Percentiles rank a stretch among this genome's conserved stretches.
phyloP scores from a whole-genome alignment of 1,140 invertebrate species.

The Nylanderia fulva region DNA sequence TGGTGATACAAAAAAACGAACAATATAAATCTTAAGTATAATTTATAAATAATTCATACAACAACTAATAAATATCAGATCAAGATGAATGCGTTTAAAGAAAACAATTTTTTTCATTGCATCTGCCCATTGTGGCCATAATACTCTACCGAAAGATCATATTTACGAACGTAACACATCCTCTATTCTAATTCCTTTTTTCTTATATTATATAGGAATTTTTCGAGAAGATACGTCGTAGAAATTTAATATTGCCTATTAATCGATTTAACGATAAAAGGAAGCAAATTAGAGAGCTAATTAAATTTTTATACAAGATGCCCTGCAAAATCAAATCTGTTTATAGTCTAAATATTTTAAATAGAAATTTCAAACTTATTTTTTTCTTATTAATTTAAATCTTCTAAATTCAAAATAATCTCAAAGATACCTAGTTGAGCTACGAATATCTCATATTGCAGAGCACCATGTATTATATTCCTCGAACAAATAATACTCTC shows the following conservation, averaged over 20 bases:
- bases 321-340: not conserved
- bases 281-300: not conserved
- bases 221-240: not conserved
- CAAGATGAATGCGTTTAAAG: not conserved
- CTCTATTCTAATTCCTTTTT: not conserved
- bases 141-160: conserved; percentile 38
- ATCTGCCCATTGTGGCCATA: conserved; percentile 63
- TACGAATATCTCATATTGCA: not conserved
- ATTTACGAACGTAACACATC: conserved; percentile 50
- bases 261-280: not conserved
- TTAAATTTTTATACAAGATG: conserved; percentile 2
- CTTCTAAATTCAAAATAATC: not conserved
- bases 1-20: conserved; percentile 30
- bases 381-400: conserved; percentile 1
- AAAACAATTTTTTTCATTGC: conserved; percentile 52
- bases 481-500: conserved; percentile 19
- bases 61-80: conserved; percentile 70
- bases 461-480: not conserved
- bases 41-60: conserved; percentile 64
- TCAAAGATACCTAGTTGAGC: not conserved
- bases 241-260: not conserved
- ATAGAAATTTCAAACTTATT: not conserved
- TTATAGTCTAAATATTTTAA: not conserved
- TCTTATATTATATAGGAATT: not conserved
- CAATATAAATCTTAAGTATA: conserved; percentile 26